These are phyloP conservation scores for Champsocephalus esox DNA, from an alignment of 2,797 vertebrate genomes.

Conservation along the genomic window DNA sequence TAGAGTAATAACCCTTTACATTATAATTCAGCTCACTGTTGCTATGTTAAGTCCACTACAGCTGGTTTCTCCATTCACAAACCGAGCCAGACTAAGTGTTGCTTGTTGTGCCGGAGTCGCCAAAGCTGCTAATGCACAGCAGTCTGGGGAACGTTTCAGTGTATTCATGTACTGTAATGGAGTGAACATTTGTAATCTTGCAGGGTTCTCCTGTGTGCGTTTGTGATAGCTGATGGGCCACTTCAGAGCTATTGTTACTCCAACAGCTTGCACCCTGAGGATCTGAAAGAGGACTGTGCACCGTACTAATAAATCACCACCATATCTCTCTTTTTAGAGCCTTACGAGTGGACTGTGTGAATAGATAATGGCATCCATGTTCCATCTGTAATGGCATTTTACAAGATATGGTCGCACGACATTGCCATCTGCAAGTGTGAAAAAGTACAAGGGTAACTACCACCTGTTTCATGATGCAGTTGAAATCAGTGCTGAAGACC, in stretches of 20 bases:
- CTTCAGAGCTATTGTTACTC: neutral
- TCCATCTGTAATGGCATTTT: neutral
- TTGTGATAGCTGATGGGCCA: slow-evolving; percentile 1
- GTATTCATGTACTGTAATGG: slow-evolving; percentile 9
- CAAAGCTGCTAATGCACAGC: slow-evolving; percentile 41
- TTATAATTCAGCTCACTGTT: slow-evolving; percentile 46
- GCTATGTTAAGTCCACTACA: slow-evolving; percentile 54
- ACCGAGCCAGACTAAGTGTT: slow-evolving; percentile 43
- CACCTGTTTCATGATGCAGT: neutral
- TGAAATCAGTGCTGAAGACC: neutral
- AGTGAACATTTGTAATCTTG: slow-evolving; percentile 2
- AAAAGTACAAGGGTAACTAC: neutral
- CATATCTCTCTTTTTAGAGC: neutral
- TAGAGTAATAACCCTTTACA: slow-evolving; percentile 43
- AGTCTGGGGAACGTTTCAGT: slow-evolving; percentile 45
- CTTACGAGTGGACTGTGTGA: neutral
- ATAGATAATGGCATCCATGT: neutral
- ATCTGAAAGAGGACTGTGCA: neutral
- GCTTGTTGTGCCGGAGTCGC: slow-evolving; percentile 40
- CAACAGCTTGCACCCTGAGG: neutral
- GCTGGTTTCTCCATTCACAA: slow-evolving; percentile 72
- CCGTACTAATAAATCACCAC: neutral
- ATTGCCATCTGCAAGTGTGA: neutral
- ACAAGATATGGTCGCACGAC: neutral
- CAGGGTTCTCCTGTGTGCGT: slow-evolving; percentile 10